Evolutionary conservation across 2,888 invertebrate species (phyloP), one percentile per base, ranked within the genome.

Genomic region (Meteorus colon): DNA sequence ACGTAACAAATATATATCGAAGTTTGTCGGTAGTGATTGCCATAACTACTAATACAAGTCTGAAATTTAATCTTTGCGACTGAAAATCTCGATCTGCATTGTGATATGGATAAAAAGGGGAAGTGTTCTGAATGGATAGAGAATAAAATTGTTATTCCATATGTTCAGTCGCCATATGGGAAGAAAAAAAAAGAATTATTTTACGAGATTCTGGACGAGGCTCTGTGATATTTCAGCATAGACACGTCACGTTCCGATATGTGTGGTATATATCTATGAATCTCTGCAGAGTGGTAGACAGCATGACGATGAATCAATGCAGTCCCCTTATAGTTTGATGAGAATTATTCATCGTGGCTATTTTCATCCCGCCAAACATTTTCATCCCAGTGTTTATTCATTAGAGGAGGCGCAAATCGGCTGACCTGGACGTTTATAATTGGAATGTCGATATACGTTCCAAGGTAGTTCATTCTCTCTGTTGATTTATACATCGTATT

Each of bases 401-500:
- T 48, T n/a, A 6, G 19, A 8, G n/a, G 6, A 19, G 55, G 4
- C 19, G 19, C 55, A 2, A 66, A 41, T 66, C 55, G 48, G 55
- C 31, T 59, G 34, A 69, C 31, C 29, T 34, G 19, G 27, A 31
- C 31, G 55, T 31, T 69, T 55, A 34, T 63, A 60, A 71, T 62
- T 69, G n/a, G 24, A 69, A 69, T 34, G 55, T 69, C 31, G 34
- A 63, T 34, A 55, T 34, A 55, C 63, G 45, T 31, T 72, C 41
- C 63, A 34, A 48, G 27, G 45, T 45, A 63, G 63, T 63, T 72
- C 45, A 72, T 72, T 71, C n/a, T 45, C 45, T 12, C 63, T 62
- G 62, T 62, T 63, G 45, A 41, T 63, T 72, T 72, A 63, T 72
- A 63, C 63, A 63, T 72, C 51, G 24, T 72, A 41, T 51, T 68